phyloP scores from a whole-genome alignment of 2,888 invertebrate genomes.

The Lordiphosa andalusiaca region DNA sequence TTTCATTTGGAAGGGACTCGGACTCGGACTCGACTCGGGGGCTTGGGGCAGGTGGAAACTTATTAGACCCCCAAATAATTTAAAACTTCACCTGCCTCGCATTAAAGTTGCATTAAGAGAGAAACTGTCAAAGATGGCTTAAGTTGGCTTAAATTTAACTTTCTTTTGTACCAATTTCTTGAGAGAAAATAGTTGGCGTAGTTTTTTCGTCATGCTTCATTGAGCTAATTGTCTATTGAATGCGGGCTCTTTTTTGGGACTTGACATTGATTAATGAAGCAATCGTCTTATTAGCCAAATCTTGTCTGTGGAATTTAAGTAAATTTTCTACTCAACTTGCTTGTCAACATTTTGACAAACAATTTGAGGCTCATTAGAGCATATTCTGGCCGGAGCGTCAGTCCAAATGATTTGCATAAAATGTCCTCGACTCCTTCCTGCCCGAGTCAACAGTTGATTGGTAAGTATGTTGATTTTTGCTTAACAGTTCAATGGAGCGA shows the following conservation, averaged over 20 bases:
- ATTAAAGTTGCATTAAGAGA: slow-evolving; percentile 53
- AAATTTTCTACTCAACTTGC: slow-evolving; percentile 71
- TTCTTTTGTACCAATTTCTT: neutral
- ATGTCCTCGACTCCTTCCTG: slow-evolving; percentile 21
- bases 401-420: slow-evolving; percentile 68
- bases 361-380: slow-evolving; percentile 67
- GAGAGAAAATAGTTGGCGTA: slow-evolving; percentile 14
- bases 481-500: slow-evolving; percentile 42
- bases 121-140: slow-evolving; percentile 8
- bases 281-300: slow-evolving; percentile 9
- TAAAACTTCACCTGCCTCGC: slow-evolving; percentile 29
- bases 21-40: no score
- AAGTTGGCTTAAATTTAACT: slow-evolving; percentile 22
- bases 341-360: slow-evolving; percentile 71
- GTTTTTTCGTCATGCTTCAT: slow-evolving; percentile 21
- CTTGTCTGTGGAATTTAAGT: neutral
- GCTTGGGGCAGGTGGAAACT: neutral
- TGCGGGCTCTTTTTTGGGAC: slow-evolving; percentile 8
- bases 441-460: slow-evolving; percentile 29
- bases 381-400: slow-evolving; percentile 3
- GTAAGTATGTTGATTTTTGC: slow-evolving; percentile 39
- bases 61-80: slow-evolving; percentile 10
- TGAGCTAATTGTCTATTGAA: slow-evolving; percentile 21
- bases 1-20: slow-evolving; percentile 8
- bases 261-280: slow-evolving; percentile 61